Conservation (phyloP, 1,140 invertebrate species). For the Adelges cooleyi region DNA sequence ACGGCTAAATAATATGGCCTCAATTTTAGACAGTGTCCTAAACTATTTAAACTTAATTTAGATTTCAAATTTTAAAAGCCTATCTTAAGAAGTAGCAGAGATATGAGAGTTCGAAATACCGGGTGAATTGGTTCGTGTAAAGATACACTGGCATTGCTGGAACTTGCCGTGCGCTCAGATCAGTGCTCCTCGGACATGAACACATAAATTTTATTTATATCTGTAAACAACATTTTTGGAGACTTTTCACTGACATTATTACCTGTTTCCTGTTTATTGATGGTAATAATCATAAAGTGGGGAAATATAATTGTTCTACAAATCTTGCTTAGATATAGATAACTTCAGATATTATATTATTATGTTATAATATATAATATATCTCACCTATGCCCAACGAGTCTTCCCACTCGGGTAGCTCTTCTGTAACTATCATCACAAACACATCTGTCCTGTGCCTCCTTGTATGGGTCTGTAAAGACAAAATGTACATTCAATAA, state of each 20-base stretch:
- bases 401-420: slow-evolving; percentile 89
- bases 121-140: too few species aligned
- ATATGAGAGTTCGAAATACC: too few species aligned
- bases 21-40: too few species aligned
- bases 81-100: too few species aligned
- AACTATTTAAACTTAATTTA: too few species aligned
- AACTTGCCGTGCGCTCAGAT: too few species aligned
- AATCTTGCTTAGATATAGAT: background rate
- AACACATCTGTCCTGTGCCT: slow-evolving; percentile 87
- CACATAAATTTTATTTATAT: too few species aligned
- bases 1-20: too few species aligned
- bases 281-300: background rate
- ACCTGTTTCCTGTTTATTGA: background rate
- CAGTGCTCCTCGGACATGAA: too few species aligned
- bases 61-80: too few species aligned
- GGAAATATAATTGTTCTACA: background rate
- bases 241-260: background rate
- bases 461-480: slow-evolving; percentile 70
- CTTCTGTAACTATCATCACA: slow-evolving; percentile 81
- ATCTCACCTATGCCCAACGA: slow-evolving; percentile 43
- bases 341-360: background rate
- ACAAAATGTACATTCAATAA: slow-evolving; percentile 8
- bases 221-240: too few species aligned
- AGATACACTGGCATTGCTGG: too few species aligned
- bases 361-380: background rate